Conservation (phyloP, 1,140 invertebrate species). For the Drosophila mayri region DNA sequence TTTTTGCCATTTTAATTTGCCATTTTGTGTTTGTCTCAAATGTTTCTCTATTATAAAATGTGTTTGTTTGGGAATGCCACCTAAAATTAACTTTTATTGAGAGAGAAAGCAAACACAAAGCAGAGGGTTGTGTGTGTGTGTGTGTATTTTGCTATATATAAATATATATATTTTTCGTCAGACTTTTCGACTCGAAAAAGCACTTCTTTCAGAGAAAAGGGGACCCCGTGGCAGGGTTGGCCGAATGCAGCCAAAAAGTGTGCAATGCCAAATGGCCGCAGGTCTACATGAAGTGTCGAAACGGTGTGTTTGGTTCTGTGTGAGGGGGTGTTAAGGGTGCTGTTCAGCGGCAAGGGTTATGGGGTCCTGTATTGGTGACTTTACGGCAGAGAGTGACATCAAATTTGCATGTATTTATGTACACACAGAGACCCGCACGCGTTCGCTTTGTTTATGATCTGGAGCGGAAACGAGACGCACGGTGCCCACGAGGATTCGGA, state of each 20-base stretch:
- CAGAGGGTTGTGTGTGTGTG: not conserved
- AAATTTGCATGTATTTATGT: slow-evolving; percentile 56
- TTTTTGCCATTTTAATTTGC: slow-evolving; percentile 13
- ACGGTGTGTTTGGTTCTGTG: not conserved
- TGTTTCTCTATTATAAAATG: slow-evolving; percentile 13
- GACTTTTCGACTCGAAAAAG: slow-evolving; percentile 4
- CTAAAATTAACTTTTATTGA: slow-evolving; percentile 22
- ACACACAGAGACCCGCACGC: slow-evolving; percentile 49
- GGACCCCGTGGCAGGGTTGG: not conserved
- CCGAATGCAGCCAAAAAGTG: slow-evolving; percentile 54
- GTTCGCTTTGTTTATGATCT: slow-evolving; percentile 74
- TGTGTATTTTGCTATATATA: too few species aligned
- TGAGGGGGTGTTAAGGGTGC: not conserved
- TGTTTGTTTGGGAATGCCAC: slow-evolving; percentile 18
- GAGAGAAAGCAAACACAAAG: not conserved
- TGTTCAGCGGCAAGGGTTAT: not conserved
- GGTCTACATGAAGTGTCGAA: slow-evolving; percentile 28
- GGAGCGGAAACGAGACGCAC: slow-evolving; percentile 68
- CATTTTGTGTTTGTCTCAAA: slow-evolving; percentile 14
- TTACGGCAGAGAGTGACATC: slow-evolving; percentile 30
- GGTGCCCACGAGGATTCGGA: slow-evolving; percentile 17
- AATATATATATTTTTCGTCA: not conserved
- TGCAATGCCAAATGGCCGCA: slow-evolving; percentile 59
- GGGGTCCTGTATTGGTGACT: slow-evolving; percentile 16
- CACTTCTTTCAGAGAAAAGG: not conserved